phyloP scores from a whole-genome alignment of 2,888 invertebrate genomes.

The Pristionchus arcanus region DNA sequence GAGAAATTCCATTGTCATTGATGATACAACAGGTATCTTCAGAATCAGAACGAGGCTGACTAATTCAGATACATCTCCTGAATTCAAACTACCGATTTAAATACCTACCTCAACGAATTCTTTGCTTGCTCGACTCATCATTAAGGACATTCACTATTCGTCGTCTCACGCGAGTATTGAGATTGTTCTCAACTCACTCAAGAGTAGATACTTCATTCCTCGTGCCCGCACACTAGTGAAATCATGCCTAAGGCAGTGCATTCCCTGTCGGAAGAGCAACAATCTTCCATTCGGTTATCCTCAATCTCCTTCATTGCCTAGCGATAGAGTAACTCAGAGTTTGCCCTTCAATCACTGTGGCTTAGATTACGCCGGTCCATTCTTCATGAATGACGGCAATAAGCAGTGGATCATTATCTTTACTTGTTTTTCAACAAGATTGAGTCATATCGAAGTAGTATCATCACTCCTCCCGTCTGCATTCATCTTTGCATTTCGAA shows the following conservation, averaged over 20 bases:
- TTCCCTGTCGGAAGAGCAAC: not conserved
- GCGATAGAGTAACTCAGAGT: not conserved
- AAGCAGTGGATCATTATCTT: too few relatives aligned
- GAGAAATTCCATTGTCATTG: too few relatives aligned
- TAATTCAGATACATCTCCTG: not conserved
- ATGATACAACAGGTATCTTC: too few relatives aligned
- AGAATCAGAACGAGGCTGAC: too few relatives aligned
- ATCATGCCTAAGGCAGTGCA: not conserved
- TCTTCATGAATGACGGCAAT: too few relatives aligned
- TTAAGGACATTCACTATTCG: not conserved
- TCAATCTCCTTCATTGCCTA: not conserved
- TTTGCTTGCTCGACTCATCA: not conserved
- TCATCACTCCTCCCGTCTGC: too few relatives aligned
- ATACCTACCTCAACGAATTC: not conserved
- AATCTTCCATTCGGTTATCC: not conserved
- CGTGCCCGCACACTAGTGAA: not conserved
- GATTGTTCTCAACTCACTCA: not conserved
- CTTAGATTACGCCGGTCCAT: too few relatives aligned
- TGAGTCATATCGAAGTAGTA: too few relatives aligned
- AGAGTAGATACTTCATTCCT: slow-evolving; percentile 9
- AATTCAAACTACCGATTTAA: not conserved
- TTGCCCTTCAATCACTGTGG: not conserved
- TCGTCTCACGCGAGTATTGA: not conserved
- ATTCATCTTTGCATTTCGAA: too few relatives aligned
- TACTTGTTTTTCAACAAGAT: too few relatives aligned